A percentile compares a stretch with the other conserved stretches of the same genome.
These are phyloP conservation scores for Heliconius hewitsoni DNA, from an alignment of 1,140 invertebrate genomes.

Conservation along the genomic window DNA sequence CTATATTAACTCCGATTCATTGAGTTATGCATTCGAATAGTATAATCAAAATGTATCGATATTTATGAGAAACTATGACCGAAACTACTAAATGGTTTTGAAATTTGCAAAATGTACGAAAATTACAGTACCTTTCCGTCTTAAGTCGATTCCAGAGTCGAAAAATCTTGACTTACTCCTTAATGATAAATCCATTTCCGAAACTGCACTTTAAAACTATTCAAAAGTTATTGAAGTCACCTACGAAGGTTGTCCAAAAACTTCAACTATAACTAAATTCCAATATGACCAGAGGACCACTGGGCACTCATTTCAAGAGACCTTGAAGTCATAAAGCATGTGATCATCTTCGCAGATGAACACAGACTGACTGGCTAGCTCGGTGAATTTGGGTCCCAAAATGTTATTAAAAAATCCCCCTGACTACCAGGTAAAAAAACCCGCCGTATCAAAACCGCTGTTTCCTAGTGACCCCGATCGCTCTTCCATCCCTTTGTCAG, in stretches of 20 bases:
- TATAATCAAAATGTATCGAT: slow-evolving; percentile 22
- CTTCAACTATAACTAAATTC: slow-evolving; percentile 25
- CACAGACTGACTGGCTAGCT: slow-evolving; percentile 78
- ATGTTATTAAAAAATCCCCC: slow-evolving; percentile 73
- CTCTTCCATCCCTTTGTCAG: slow-evolving; percentile 77
- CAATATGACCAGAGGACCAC: slow-evolving; percentile 58
- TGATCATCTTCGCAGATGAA: slow-evolving; percentile 79
- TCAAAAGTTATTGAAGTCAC: slow-evolving; percentile 26
- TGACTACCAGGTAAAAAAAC: slow-evolving; percentile 74
- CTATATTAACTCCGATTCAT: slow-evolving; percentile 49
- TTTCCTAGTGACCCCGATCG: slow-evolving; percentile 80
- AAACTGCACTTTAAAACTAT: slow-evolving; percentile 40
- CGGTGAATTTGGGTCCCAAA: slow-evolving; percentile 61
- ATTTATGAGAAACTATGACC: background rate
- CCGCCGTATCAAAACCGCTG: slow-evolving; percentile 79
- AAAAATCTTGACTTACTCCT: slow-evolving; percentile 81
- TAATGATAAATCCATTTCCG: slow-evolving; percentile 76
- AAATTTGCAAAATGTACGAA: slow-evolving; percentile 20
- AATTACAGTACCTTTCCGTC: slow-evolving; percentile 68
- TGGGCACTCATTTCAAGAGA: slow-evolving; percentile 58
- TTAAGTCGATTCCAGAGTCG: slow-evolving; percentile 78
- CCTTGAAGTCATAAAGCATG: slow-evolving; percentile 68
- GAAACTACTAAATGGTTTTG: background rate
- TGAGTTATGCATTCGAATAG: slow-evolving; percentile 36
- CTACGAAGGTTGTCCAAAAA: slow-evolving; percentile 14